Conservation (phyloP, 2,888 invertebrate species). For the Monochamus alternatus region DNA sequence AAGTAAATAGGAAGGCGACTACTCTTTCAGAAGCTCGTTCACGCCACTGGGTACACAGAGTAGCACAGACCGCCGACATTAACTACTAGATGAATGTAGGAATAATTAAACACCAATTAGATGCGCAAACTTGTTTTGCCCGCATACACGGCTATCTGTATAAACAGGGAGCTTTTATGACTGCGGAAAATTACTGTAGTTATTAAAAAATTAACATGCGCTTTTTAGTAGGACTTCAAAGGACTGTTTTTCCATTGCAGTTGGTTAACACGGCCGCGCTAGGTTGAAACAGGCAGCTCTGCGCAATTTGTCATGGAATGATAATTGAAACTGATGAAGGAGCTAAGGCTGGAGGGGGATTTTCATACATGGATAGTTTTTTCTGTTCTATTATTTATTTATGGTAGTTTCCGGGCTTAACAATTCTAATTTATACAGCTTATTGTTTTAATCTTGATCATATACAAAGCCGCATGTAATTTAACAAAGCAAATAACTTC, state of each 20-base stretch:
- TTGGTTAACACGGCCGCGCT: not conserved
- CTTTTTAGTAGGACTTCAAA: not conserved
- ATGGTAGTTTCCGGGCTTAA: too few relatives aligned
- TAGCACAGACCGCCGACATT: not conserved
- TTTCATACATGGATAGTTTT: not conserved
- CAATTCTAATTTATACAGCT: too few relatives aligned
- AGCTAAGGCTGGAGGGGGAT: not conserved
- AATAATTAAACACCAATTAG: conserved; percentile 22
- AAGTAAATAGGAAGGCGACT: too few relatives aligned
- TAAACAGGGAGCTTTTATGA: conserved; percentile 8
- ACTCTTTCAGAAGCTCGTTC: too few relatives aligned
- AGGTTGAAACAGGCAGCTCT: not conserved
- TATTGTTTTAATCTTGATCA: too few relatives aligned
- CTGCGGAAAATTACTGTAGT: not conserved
- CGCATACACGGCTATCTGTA: conserved; percentile 1
- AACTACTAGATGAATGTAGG: conserved; percentile 17
- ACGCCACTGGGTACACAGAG: too few relatives aligned
- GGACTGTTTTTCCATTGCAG: not conserved
- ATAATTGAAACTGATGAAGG: not conserved
- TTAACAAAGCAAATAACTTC: too few relatives aligned
- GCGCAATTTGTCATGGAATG: not conserved
- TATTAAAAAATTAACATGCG: conserved; percentile 15
- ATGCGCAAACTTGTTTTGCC: conserved; percentile 13
- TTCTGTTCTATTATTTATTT: too few relatives aligned
- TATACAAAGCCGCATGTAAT: too few relatives aligned